Conservation (phyloP, 1,140 invertebrate genomes). For the Mesaphorura yosii region DNA sequence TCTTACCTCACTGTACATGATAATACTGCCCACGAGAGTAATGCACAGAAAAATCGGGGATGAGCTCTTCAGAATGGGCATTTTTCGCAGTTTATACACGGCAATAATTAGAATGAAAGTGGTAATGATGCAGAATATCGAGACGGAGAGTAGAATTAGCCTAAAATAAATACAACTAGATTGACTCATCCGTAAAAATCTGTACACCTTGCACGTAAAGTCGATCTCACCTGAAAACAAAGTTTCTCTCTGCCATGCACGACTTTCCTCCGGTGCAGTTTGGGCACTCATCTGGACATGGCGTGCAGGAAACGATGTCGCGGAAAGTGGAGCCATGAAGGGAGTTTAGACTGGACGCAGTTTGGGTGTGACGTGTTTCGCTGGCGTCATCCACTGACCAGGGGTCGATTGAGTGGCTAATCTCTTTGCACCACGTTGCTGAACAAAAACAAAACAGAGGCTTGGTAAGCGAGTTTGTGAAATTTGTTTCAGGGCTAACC, state of each 20-base stretch:
- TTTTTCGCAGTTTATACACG: conserved; percentile 62
- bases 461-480: not conserved
- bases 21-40: conserved; percentile 70
- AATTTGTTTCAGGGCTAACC: conserved; percentile 8
- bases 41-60: conserved; percentile 81
- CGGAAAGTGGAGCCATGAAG: no score
- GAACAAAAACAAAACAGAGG: not conserved
- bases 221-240: conserved; percentile 19
- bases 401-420: not conserved
- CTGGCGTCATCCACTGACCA: not conserved
- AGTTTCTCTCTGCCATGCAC: conserved; percentile 26
- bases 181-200: conserved; percentile 2
- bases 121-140: conserved; percentile 62
- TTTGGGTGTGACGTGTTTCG: not conserved
- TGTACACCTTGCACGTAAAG: not conserved
- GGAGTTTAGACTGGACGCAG: no score
- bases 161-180: conserved; percentile 38
- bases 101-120: conserved; percentile 61
- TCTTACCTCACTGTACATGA: conserved; percentile 77
- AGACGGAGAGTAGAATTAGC: conserved; percentile 64
- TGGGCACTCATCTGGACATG: conserved; percentile 25
- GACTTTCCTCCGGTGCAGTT: conserved; percentile 16
- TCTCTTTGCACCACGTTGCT: not conserved
- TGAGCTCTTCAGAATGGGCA: conserved; percentile 80
- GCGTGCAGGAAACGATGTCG: conserved; percentile 14